A percentile compares a stretch with the other conserved stretches of the same genome.
These are phyloP conservation scores for Apoderus coryli DNA, from an alignment of 2,888 invertebrate genomes.

Conservation along the genomic window DNA sequence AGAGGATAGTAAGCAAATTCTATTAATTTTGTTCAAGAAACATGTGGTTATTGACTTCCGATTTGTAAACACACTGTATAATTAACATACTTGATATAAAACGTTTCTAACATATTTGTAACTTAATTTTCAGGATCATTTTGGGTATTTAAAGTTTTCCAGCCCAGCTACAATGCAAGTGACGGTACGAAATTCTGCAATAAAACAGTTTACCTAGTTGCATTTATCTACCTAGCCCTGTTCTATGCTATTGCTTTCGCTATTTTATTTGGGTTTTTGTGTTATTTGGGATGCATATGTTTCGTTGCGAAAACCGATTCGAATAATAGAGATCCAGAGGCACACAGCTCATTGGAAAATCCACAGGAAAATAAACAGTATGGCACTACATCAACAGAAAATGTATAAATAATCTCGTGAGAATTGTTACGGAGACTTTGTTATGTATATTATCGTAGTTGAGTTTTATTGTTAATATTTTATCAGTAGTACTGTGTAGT, in stretches of 20 bases:
- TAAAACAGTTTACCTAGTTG: conserved; percentile 25
- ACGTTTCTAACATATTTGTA: too few relatives aligned
- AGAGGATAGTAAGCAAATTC: too few relatives aligned
- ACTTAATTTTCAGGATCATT: conserved; percentile 25
- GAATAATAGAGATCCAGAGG: conserved; percentile 13
- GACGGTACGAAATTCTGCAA: conserved; percentile 21
- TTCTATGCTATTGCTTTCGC: conserved; percentile 17
- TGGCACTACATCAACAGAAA: background rate
- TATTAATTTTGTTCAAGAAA: too few relatives aligned
- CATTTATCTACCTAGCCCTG: conserved; percentile 23
- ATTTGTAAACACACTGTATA: too few relatives aligned
- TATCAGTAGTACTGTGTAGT: too few relatives aligned
- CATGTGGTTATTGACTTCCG: too few relatives aligned
- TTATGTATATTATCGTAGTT: too few relatives aligned
- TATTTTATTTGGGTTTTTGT: conserved; percentile 18
- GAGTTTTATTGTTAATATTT: too few relatives aligned
- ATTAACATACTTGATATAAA: too few relatives aligned
- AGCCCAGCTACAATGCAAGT: conserved; percentile 21
- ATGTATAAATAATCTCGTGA: too few relatives aligned
- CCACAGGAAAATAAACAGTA: background rate
- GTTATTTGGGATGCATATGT: conserved; percentile 20
- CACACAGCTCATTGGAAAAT: conserved; percentile 7
- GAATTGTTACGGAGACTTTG: too few relatives aligned
- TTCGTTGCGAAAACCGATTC: conserved; percentile 13
- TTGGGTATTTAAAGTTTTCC: conserved; percentile 25